Evolutionary conservation across 2,797 vertebrate species (phyloP), one percentile per base, ranked within the genome.

Genomic region (Crax fasciolata): DNA sequence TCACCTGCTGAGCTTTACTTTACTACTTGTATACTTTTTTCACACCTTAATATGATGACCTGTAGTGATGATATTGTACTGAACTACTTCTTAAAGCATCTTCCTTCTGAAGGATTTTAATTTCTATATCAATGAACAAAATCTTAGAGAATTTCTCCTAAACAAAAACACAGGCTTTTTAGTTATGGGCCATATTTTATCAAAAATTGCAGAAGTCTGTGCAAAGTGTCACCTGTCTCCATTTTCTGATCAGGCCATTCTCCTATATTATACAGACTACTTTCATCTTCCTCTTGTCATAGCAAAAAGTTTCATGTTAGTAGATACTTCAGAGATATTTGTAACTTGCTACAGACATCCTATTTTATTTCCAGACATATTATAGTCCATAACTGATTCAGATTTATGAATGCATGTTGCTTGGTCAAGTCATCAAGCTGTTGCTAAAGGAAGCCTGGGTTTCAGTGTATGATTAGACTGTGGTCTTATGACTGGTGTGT

Each of bases 1-100:
- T 17, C 48, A 44, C 93, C 15, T 84, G 28, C 82, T 96, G 89
- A 94, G 85, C 81, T 96, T 95, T 96, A n/a, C 62, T 67, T 82
- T 90, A 73, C 65, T 28, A 25, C 51, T 89, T 6, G 0, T 58
- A 7, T 70, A 70, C 49, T 84, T 62, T 28, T 75, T 88, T 49
- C 59, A 63, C 25, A 79, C 90, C 95, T 96, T 78, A 79, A 61
- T 84, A 73, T 48, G 55, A 75, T 68, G 73, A 52, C 80, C 21
- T 16, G 1, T 86, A 95, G 79, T 84, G 65, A 93, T 35, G 74
- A 83, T 71, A 59, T 63, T 82, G 51, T 95, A 94, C 70, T 44
- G 72, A 97, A 49, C 30, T 10, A 41, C 57, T 90, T 92, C 78
- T 80, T 63, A 63, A 91, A 90, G 32, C 35, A 84, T 61, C 66